Evolutionary conservation across 2,888 invertebrate species (phyloP).

Genomic region (Scaptomyza caliginosa): DNA sequence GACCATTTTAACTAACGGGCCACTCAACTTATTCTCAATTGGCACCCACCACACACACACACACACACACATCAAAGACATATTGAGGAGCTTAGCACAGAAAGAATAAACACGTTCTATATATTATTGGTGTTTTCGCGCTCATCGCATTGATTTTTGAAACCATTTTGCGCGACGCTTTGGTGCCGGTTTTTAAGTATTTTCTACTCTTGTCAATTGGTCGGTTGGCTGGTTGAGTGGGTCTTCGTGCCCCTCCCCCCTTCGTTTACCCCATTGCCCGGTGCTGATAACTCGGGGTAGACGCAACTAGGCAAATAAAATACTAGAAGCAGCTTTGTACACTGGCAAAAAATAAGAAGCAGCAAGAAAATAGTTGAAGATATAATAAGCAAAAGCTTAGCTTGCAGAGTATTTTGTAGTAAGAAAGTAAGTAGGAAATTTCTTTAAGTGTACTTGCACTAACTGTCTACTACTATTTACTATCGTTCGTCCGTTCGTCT

Average conservation of each 20-base stretch:
- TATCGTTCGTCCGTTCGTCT: constrained; percentile 26
- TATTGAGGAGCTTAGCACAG: constrained; percentile 76
- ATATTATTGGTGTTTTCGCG: constrained; percentile 43
- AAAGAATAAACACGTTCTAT: constrained; percentile 76
- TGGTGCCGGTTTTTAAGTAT: constrained; percentile 48
- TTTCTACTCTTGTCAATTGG: constrained; percentile 29
- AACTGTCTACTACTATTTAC: constrained; percentile 26
- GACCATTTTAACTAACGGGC: constrained; percentile 64
- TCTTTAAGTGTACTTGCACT: constrained; percentile 2
- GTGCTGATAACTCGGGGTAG: constrained; percentile 58
- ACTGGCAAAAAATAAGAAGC: neutral
- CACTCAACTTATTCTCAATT: constrained; percentile 65
- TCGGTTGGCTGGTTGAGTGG: constrained; percentile 43
- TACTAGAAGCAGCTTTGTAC: constrained; percentile 54
- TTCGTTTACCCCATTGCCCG: fast-evolving
- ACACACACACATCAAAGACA: constrained; percentile 28
- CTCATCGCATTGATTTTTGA: constrained; percentile 79
- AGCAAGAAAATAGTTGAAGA: no score
- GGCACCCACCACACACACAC: constrained; percentile 44
- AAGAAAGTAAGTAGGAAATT: neutral
- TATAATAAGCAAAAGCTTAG: no score
- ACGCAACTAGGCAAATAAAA: constrained; percentile 67
- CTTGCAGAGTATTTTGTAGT: no score
- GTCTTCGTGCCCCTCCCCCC: constrained; percentile 10
- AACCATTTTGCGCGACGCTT: constrained; percentile 76